These are phyloP conservation scores for Cossypha polioptera DNA, from an alignment of 2,797 vertebrate genomes.

Conservation along the genomic window DNA sequence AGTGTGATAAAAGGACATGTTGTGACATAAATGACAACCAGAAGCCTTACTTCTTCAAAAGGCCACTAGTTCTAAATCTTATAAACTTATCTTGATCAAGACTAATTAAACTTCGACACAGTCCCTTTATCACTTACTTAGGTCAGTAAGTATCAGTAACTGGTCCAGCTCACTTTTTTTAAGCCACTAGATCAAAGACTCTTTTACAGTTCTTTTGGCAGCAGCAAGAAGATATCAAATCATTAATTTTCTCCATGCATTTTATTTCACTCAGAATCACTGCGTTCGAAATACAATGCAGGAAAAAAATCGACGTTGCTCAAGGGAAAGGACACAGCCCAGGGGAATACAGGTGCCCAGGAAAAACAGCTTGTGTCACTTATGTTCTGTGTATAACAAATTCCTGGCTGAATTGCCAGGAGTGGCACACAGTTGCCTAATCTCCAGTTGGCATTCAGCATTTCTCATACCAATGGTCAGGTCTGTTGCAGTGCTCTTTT, in stretches of 20 bases:
- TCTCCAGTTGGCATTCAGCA: neutral
- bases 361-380: neutral
- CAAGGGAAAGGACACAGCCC: neutral
- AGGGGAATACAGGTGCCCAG: neutral
- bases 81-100: slow-evolving; percentile 54
- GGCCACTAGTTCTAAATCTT: slow-evolving; percentile 34
- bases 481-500: neutral
- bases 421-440: neutral
- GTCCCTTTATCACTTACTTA: slow-evolving; percentile 29
- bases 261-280: slow-evolving; percentile 12
- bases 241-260: slow-evolving; percentile 4
- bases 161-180: slow-evolving; percentile 36
- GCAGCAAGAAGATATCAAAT: slow-evolving; percentile 12
- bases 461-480: neutral
- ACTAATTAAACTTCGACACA: slow-evolving; percentile 61
- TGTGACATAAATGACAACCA: slow-evolving; percentile 38
- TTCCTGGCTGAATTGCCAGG: neutral
- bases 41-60: slow-evolving; percentile 53
- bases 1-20: slow-evolving; percentile 39
- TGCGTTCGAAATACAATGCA: neutral
- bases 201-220: slow-evolving; percentile 30
- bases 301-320: neutral
- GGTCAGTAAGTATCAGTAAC: slow-evolving; percentile 42
- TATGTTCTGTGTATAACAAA: neutral
- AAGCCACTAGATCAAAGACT: slow-evolving; percentile 46